These are phyloP conservation scores for Hydropsyche tenuis DNA, from an alignment of 1,140 invertebrate species.

Conservation along the genomic window DNA sequence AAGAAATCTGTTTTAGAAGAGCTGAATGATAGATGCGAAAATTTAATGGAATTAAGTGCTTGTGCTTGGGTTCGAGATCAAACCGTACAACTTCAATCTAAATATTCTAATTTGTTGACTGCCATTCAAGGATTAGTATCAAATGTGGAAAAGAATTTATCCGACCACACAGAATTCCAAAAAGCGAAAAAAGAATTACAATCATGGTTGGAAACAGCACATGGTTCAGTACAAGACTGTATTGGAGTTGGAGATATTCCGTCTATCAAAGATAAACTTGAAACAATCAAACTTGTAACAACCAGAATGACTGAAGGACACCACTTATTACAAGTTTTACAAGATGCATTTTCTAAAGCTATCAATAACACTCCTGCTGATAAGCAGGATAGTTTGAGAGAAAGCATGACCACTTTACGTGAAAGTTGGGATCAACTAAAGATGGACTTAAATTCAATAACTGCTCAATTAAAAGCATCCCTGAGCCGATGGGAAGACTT, in stretches of 20 bases:
- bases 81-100: slow-evolving; percentile 81
- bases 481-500: slow-evolving; percentile 84
- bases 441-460: slow-evolving; percentile 79
- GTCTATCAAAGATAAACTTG: slow-evolving; percentile 82
- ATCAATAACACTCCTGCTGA: slow-evolving; percentile 80
- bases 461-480: slow-evolving; percentile 77
- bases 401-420: slow-evolving; percentile 75
- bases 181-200: slow-evolving; percentile 84
- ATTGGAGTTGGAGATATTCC: slow-evolving; percentile 79
- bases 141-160: slow-evolving; percentile 85
- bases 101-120: slow-evolving; percentile 78
- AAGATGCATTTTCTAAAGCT: slow-evolving; percentile 85
- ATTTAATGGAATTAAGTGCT: slow-evolving; percentile 83
- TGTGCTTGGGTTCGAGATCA: slow-evolving; percentile 83
- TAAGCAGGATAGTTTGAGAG: slow-evolving; percentile 78
- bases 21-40: slow-evolving; percentile 85
- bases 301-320: slow-evolving; percentile 85
- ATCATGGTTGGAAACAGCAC: slow-evolving; percentile 79
- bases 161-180: slow-evolving; percentile 87
- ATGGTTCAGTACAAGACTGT: slow-evolving; percentile 81
- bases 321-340: slow-evolving; percentile 77
- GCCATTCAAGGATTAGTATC: slow-evolving; percentile 80
- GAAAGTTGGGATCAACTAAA: slow-evolving; percentile 84
- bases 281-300: slow-evolving; percentile 75
- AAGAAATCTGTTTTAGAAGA: slow-evolving; percentile 82